Evolutionary conservation across 2,797 vertebrate species (phyloP).

Genomic region (Oophaga sylvatica): DNA sequence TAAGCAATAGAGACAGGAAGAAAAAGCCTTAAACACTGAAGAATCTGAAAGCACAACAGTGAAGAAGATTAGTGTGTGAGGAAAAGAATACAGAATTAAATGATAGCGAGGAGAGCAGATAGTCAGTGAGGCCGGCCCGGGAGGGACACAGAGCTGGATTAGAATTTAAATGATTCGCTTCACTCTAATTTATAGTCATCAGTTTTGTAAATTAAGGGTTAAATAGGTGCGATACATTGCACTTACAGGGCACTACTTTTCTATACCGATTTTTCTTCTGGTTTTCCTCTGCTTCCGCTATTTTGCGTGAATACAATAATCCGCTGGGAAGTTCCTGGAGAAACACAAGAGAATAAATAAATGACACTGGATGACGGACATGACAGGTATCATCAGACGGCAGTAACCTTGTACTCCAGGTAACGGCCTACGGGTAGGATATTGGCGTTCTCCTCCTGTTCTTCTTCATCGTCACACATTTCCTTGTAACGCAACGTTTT

Average conservation of each 20-base stretch:
- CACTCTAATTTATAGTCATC: too few relatives aligned
- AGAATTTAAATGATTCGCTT: too few relatives aligned
- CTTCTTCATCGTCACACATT: background rate
- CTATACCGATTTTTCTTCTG: constrained; percentile 37
- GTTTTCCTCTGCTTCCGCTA: background rate
- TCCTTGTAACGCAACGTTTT: constrained; percentile 2
- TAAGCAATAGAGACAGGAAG: too few relatives aligned
- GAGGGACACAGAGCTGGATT: too few relatives aligned
- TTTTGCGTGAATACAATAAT: background rate
- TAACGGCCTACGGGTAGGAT: constrained; percentile 8
- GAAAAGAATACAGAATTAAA: too few relatives aligned
- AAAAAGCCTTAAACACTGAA: too few relatives aligned
- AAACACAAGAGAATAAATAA: background rate
- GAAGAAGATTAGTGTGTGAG: too few relatives aligned
- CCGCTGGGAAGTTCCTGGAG: constrained; percentile 31
- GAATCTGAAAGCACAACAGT: too few relatives aligned
- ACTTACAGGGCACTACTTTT: constrained; percentile 36
- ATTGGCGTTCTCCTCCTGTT: background rate
- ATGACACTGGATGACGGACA: background rate
- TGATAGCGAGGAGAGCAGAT: too few relatives aligned
- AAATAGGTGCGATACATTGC: background rate
- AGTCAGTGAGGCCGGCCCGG: too few relatives aligned
- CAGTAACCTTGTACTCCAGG: constrained; percentile 36
- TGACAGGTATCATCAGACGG: background rate
- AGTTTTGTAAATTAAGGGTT: too few relatives aligned